Percentiles rank a stretch among this genome's conserved stretches.
Conservation (phyloP, 2,797 vertebrate genomes). For the Myotis vivesi region DNA sequence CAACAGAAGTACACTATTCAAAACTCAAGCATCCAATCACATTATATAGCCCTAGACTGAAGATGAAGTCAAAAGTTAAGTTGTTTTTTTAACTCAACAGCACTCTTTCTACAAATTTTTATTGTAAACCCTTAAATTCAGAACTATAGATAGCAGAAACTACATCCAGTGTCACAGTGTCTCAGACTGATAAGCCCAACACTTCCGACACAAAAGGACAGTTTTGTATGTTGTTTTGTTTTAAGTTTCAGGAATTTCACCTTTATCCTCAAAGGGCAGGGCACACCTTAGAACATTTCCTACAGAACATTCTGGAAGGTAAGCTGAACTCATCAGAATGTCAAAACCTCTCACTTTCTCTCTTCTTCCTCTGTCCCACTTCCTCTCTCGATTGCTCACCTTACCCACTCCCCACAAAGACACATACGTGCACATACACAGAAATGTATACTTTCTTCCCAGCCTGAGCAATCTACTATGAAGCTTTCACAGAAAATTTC, state of each 20-base stretch:
- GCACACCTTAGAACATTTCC: not conserved
- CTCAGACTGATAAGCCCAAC: not conserved
- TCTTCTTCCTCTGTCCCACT: not conserved
- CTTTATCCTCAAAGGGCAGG: not conserved
- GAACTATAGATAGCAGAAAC: not conserved
- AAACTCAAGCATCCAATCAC: not conserved
- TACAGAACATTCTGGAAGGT: not conserved
- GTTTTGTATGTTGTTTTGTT: not conserved
- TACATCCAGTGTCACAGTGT: too few species aligned
- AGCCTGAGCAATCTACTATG: not conserved
- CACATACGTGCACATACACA: not conserved
- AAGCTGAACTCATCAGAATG: not conserved
- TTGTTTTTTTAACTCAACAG: not conserved
- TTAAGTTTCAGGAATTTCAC: not conserved
- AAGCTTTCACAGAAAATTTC: not conserved
- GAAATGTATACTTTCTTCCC: not conserved
- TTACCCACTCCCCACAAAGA: not conserved
- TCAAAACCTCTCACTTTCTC: not conserved
- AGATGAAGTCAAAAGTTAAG: not conserved
- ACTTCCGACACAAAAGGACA: not conserved
- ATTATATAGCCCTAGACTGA: not conserved
- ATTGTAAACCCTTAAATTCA: not conserved
- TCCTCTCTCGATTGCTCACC: accelerated
- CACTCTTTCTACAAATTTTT: not conserved
- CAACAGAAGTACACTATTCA: not conserved